These are phyloP conservation scores for Drosophila sproati DNA, from an alignment of 1,140 invertebrate species.

Conservation along the genomic window DNA sequence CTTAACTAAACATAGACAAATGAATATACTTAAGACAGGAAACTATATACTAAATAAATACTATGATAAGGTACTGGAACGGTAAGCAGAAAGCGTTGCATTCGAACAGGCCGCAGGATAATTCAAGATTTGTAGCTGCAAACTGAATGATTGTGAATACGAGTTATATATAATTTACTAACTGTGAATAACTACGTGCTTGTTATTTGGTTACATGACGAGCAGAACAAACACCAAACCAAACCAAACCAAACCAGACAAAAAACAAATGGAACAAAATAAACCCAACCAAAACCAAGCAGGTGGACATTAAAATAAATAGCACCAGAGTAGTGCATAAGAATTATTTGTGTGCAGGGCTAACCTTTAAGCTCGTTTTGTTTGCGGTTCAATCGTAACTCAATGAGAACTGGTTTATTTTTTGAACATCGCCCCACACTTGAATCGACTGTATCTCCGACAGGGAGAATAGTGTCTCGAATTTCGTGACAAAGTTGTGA, in stretches of 20 bases:
- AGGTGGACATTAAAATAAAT: neutral
- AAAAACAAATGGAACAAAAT: conserved; percentile 10
- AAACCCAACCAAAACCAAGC: conserved; percentile 18
- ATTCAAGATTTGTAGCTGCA: conserved; percentile 2
- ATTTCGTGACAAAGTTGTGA: conserved; percentile 59
- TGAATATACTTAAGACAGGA: conserved; percentile 2
- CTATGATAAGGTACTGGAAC: conserved; percentile 21
- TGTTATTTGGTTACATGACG: conserved; percentile 19
- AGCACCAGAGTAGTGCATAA: conserved; percentile 2
- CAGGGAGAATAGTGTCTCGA: conserved; percentile 51
- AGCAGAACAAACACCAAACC: conserved; percentile 11
- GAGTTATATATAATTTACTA: neutral
- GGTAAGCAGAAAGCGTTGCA: conserved; percentile 20
- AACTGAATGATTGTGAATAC: conserved; percentile 15
- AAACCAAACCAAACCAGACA: conserved; percentile 3
- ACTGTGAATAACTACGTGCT: conserved; percentile 24
- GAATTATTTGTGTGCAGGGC: conserved; percentile 6
- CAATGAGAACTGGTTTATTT: conserved; percentile 65
- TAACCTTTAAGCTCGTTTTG: conserved; percentile 45
- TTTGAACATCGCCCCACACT: conserved; percentile 80
- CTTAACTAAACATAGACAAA: conserved; percentile 23
- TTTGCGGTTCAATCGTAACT: conserved; percentile 55
- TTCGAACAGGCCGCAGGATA: conserved; percentile 9
- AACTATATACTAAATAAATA: conserved; percentile 8
- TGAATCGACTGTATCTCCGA: conserved; percentile 69